Percentiles rank a stretch among this genome's conserved stretches.
Evolutionary conservation across 2,113 vertebrate genomes (phyloP).

Genomic region (Larimichthys polyactis): DNA sequence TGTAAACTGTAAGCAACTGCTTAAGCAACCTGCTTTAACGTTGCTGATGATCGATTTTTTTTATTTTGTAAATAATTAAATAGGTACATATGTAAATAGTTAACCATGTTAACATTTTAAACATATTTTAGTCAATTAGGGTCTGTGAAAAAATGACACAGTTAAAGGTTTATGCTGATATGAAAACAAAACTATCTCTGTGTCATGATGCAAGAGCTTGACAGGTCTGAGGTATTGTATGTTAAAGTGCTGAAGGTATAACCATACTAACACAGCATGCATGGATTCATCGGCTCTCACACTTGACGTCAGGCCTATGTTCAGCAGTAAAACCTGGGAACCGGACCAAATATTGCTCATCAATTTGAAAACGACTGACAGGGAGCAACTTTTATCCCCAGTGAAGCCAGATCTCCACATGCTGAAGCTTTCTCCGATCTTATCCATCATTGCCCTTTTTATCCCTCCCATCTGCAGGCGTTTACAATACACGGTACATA

Average conservation of each 20-base stretch:
- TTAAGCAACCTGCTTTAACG: no score
- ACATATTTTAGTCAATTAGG: no score
- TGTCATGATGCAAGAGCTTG: background rate
- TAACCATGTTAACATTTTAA: no score
- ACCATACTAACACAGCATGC: background rate
- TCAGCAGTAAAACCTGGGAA: conserved; percentile 45
- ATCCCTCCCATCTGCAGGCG: conserved; percentile 55
- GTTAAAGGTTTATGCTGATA: background rate
- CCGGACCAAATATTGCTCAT: conserved; percentile 60
- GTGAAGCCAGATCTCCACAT: conserved; percentile 52
- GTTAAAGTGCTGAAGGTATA: background rate
- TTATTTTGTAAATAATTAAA: no score
- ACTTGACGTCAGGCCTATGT: background rate
- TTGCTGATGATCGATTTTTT: no score
- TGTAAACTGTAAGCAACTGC: no score
- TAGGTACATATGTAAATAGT: no score
- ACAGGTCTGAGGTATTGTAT: background rate
- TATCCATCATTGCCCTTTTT: conserved; percentile 66
- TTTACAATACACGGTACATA: conserved; percentile 13
- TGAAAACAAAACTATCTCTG: background rate
- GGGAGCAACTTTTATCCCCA: conserved; percentile 54
- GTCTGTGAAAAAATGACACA: background rate
- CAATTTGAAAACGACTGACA: conserved; percentile 65
- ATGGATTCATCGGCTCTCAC: background rate
- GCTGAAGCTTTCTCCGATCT: conserved; percentile 49